Evolutionary conservation across 2,797 vertebrate species (phyloP).

Genomic region (Lerista edwardsae): DNA sequence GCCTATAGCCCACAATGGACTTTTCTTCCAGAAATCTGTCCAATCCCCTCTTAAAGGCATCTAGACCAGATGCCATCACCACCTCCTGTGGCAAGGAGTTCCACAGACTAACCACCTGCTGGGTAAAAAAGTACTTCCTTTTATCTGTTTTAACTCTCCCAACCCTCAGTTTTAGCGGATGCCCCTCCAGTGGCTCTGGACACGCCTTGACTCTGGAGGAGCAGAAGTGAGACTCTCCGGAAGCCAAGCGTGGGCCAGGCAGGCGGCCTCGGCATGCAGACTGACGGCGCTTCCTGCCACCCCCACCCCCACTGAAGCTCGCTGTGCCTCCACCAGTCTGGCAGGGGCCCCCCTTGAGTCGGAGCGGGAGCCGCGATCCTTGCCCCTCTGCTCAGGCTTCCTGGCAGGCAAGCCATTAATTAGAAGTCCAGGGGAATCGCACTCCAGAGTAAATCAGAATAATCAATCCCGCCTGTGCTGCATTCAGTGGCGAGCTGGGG

Average conservation of each 20-base stretch:
- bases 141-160: too few species aligned
- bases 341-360: not conserved
- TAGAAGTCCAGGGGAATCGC: conserved; percentile 29
- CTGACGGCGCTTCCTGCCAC: not conserved
- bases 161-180: too few species aligned
- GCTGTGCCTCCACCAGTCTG: not conserved
- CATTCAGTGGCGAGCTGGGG: not conserved
- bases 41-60: too few species aligned
- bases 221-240: conserved; percentile 17
- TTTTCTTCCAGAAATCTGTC: too few species aligned
- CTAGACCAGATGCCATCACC: too few species aligned
- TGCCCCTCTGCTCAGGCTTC: not conserved
- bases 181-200: too few species aligned
- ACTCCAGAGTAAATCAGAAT: not conserved
- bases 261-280: conserved; percentile 15
- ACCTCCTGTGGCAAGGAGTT: too few species aligned
- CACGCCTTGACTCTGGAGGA: not conserved
- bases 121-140: too few species aligned
- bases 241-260: not conserved
- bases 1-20: too few species aligned
- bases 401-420: conserved; percentile 14
- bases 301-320: not conserved
- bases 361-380: conserved; percentile 17
- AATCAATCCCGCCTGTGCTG: conserved; percentile 36
- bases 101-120: too few species aligned